Conservation (phyloP, 2,797 vertebrate genomes). For the Cuniculus paca region DNA sequence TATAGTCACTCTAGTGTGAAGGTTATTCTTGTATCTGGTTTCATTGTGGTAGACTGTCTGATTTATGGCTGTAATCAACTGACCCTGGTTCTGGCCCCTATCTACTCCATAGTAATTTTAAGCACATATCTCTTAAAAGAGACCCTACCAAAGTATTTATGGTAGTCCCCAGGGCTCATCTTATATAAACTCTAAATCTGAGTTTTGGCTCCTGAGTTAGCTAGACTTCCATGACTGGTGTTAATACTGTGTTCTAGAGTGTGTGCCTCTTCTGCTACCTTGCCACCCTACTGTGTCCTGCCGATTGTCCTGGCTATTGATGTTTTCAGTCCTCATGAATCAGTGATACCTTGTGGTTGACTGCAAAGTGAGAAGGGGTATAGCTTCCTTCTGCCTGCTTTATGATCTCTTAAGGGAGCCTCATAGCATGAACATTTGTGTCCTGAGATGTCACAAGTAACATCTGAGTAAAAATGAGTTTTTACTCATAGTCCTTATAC, state of each 20-base stretch:
- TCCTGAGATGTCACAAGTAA: not conserved
- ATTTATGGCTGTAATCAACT: constrained; percentile 70
- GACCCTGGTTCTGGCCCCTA: constrained; percentile 53
- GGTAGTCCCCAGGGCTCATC: constrained; percentile 23
- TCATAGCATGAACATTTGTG: constrained; percentile 19
- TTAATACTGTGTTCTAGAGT: not conserved
- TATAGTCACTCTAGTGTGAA: constrained; percentile 71
- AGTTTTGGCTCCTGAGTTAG: not conserved
- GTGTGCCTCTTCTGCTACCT: not conserved
- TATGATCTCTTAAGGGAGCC: not conserved
- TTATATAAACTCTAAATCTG: constrained; percentile 48
- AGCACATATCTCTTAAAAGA: constrained; percentile 49
- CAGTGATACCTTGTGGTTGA: constrained; percentile 36
- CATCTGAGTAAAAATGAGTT: not conserved
- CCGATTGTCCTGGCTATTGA: constrained; percentile 27
- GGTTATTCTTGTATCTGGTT: constrained; percentile 76
- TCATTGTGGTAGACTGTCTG: constrained; percentile 71
- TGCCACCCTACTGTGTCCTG: constrained; percentile 20
- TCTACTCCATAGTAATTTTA: constrained; percentile 71
- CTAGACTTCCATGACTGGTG: not conserved
- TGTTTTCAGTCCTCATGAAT: not conserved
- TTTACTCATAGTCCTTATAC: constrained; percentile 34
- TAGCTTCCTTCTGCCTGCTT: not conserved
- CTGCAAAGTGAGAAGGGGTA: constrained; percentile 21
- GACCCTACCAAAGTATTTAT: constrained; percentile 61